Evolutionary conservation across 2,888 invertebrate species (phyloP), one percentile per base, ranked within the genome.

Genomic region (Hoplodrina blanda): DNA sequence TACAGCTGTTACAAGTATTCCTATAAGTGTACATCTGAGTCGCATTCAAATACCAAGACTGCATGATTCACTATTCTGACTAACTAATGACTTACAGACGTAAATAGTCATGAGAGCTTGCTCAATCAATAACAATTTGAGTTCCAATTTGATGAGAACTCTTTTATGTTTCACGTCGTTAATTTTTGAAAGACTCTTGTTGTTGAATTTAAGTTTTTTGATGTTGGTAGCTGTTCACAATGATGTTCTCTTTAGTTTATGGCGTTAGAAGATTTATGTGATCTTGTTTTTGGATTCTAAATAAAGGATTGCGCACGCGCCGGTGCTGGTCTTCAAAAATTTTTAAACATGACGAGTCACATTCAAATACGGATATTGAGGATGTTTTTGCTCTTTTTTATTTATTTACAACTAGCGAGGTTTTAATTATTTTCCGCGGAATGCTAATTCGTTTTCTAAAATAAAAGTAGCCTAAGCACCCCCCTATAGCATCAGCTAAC

Each of bases 51-150:
- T 75, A 80, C 75, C 57, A 62, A 76, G 72, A 69, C 41, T 64
- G 61, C 50, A 81, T 90, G 90, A 90, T 78, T 91, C 89, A 90
- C 76, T 37, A 78, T 73, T 78, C 81, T 83, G 82, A 87, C 73
- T 87, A 87, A 82, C 62, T 61, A 85, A 75, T 84, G 80, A 81
- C 65, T 79, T 83, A 71, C 73, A 73, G 73, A 75, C 69, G 64
- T 69, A 84, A 85, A 87, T 83, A 85, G 80, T 61, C 62, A 76
- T 65, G 72, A 73, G 78, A 71, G 62, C 64, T 67, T 44, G 56
- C 64, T 74, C 69, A 73, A 83, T 80, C 76, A 82, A 81, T 79
- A 81, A 70, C 73, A 79, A 57, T 69, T 52, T 20, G 62, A 44
- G 54, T 62, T 41, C 50, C 44, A 44, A 60, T 54, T 20, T 44